Evolutionary conservation across 2,113 vertebrate genomes (phyloP).

Genomic region (Alectura lathami): DNA sequence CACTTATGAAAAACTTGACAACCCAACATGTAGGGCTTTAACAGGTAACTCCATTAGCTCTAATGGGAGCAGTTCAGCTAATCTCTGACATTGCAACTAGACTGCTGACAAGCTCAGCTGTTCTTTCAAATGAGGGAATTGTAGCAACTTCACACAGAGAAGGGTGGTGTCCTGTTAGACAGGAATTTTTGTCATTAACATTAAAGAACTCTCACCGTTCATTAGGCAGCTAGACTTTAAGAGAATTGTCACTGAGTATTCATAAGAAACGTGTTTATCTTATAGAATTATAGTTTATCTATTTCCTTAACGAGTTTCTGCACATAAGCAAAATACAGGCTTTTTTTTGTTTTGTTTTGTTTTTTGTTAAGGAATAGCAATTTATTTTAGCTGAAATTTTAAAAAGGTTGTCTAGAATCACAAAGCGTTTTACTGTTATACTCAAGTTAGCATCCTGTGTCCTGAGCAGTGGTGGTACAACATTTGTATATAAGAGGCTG

Average conservation of each 20-base stretch:
- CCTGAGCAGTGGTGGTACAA: not conserved
- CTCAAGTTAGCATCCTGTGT: fast-evolving
- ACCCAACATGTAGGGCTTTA: not conserved
- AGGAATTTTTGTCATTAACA: constrained; percentile 35
- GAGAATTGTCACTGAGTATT: not conserved
- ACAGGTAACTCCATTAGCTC: constrained; percentile 10
- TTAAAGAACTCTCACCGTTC: constrained; percentile 1
- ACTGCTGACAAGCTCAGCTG: constrained; percentile 37
- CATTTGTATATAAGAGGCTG: not conserved
- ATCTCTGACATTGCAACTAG: constrained; percentile 16
- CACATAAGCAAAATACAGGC: not conserved
- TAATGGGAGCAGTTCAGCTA: constrained; percentile 31
- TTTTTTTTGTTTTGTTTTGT: not conserved
- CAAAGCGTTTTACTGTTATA: not conserved
- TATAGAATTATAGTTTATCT: not conserved
- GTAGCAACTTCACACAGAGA: not conserved
- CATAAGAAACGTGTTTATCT: not conserved
- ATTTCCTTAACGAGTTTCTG: not conserved
- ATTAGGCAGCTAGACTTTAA: not conserved
- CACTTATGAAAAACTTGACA: constrained; percentile 7
- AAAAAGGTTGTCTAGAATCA: not conserved
- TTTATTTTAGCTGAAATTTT: not conserved
- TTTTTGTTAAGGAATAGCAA: not conserved
- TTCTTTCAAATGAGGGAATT: not conserved
- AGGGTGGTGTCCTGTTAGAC: not conserved